Conservation (phyloP, 2,797 vertebrate genomes). For the Danio kyathit region DNA sequence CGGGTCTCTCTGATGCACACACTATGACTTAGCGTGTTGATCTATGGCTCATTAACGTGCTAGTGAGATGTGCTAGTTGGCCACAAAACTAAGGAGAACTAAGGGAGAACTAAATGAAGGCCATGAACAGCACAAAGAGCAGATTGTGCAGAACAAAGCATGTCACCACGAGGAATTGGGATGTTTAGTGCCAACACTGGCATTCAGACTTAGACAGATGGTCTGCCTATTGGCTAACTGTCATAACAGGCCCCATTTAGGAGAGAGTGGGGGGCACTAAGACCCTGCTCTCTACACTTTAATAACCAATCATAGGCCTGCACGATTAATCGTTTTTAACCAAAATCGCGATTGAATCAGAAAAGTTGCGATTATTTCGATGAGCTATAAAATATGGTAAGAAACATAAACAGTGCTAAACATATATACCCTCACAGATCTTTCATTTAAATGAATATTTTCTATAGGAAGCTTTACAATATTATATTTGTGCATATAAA, state of each 20-base stretch:
- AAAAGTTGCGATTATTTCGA: too few species aligned
- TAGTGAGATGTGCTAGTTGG: conserved; percentile 54
- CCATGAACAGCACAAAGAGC: conserved; percentile 69
- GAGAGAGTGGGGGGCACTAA: not conserved
- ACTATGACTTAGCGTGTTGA: not conserved
- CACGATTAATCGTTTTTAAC: too few species aligned
- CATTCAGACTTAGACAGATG: conserved; percentile 76
- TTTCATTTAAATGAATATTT: too few species aligned
- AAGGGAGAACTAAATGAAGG: conserved; percentile 10
- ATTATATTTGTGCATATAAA: too few species aligned
- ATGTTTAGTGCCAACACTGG: conserved; percentile 70
- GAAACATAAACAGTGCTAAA: too few species aligned
- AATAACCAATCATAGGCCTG: too few species aligned
- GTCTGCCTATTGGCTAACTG: conserved; percentile 39
- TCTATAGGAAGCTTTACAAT: too few species aligned
- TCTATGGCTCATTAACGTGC: conserved; percentile 65
- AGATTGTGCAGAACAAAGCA: conserved; percentile 75
- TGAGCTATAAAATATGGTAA: too few species aligned
- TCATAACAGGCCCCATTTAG: conserved; percentile 11
- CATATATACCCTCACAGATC: too few species aligned
- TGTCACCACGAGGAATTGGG: conserved; percentile 70
- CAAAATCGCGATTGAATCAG: not conserved
- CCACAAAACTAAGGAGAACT: conserved; percentile 47
- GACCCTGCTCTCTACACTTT: too few species aligned
- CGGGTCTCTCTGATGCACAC: too few species aligned